Base-by-base conservation (phyloP, 1,140 invertebrate genomes). In the Drepana arcuata region DNA sequence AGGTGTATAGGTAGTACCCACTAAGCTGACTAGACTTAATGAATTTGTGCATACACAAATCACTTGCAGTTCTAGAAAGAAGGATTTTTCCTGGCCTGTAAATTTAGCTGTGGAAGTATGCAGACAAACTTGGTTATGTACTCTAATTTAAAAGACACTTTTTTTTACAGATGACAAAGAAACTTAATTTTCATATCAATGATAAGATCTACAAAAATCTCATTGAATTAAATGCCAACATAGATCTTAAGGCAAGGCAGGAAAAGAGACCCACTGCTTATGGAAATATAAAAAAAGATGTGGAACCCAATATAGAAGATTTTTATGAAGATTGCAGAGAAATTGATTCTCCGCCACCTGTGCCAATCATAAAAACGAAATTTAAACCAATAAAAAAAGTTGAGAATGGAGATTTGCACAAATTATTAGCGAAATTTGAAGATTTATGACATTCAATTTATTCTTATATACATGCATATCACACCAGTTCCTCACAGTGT, bases 291-390 rank as follows among this genome's bases (percentile, higher is more conserved):
- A 74, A 69, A 38, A 68, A 56, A 42, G 83, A 84, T 48, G 34
- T 81, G 2, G 83, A 84, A 45, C 83, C 83, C 16, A 69, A 75
- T 39, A 70, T 84, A 38, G 72, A 82, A 49, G 83, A 84, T 37
- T 84, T 84, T 41, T 75, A 56, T 41, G 38, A 71, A 37, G 48
- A 78, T 23, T 64, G 68, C 9, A 56, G 58, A 9, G 62, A 69
- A 43, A 33, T 52, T 32, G 79, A 84, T 46, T 14, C 58, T 4
- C 43, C 52, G 4, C 77, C 80, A 4, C 57, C 43, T n/a, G 62
- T 82, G 3, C 61, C 65, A 30, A 16, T 66, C 7, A 27, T 62
- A 9, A 74, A 68, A 53, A 57, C 58, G 5, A 84, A 77, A 46
- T 63, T 72, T 35, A 75, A 46, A 40, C 55, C 68, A 14, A 30